phyloP scores from a whole-genome alignment of 2,113 vertebrate species.

The Amazona vittata region DNA sequence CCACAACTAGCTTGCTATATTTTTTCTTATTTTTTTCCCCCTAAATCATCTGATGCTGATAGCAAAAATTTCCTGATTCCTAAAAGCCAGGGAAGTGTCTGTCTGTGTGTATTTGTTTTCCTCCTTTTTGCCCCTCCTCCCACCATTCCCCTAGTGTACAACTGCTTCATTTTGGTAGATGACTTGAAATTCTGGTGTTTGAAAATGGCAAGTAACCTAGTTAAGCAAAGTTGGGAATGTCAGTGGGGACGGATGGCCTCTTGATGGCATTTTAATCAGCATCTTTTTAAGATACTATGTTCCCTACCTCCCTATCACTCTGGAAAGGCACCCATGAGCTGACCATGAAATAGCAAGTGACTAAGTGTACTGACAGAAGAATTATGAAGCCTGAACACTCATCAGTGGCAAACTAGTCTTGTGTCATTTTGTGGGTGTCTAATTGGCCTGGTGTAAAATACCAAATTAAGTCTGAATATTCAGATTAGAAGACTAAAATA shows the following conservation, averaged over 20 bases:
- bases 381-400: background rate
- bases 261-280: background rate
- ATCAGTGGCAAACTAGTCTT: background rate
- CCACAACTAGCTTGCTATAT: background rate
- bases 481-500: constrained; percentile 47
- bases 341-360: constrained; percentile 9
- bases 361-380: background rate
- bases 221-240: background rate
- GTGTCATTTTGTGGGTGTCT: constrained; percentile 48
- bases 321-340: background rate
- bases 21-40: background rate
- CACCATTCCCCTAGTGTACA: background rate
- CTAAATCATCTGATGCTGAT: background rate
- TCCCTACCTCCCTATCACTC: background rate
- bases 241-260: background rate
- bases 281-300: background rate
- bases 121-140: rapidly evolving
- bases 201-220: background rate
- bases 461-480: constrained; percentile 44
- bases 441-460: constrained; percentile 28
- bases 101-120: rapidly evolving
- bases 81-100: background rate
- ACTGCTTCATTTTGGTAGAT: background rate
- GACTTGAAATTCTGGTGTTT: background rate
- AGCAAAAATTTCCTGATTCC: background rate